Evolutionary conservation across 2,113 vertebrate species (phyloP).

Genomic region (Malurus cyaneus): DNA sequence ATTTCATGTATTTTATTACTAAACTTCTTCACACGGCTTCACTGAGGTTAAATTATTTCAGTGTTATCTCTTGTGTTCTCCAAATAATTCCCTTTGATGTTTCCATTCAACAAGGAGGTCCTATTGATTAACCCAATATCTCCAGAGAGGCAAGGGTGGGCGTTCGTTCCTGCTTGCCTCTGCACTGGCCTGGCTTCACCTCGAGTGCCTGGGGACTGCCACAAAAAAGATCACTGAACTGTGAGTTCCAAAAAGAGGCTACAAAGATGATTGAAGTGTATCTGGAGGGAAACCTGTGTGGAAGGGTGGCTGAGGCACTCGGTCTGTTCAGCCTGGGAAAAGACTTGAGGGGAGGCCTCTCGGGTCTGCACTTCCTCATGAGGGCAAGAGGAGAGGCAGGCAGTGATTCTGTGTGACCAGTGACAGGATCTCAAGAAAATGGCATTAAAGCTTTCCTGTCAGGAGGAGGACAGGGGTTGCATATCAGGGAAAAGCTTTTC

Average conservation of each 20-base stretch:
- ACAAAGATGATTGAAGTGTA: accelerated
- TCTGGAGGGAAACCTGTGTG: accelerated
- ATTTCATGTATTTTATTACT: background rate
- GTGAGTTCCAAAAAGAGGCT: no score
- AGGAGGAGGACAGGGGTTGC: background rate
- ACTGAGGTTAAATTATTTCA: background rate
- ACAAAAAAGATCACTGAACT: background rate
- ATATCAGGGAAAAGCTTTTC: background rate
- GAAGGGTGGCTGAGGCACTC: background rate
- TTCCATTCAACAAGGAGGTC: background rate
- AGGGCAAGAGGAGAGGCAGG: no score
- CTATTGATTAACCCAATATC: background rate
- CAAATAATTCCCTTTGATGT: background rate
- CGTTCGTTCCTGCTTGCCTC: background rate
- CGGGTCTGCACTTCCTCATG: accelerated
- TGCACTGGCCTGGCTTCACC: background rate
- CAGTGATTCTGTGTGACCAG: no score
- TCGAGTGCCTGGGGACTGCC: accelerated
- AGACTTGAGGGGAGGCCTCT: accelerated
- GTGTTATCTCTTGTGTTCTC: background rate
- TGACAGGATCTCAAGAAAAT: background rate
- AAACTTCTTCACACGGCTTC: background rate
- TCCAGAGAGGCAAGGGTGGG: accelerated
- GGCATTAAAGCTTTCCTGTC: background rate
- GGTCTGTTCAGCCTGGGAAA: background rate